These are phyloP conservation scores for Mustela lutreola DNA, from an alignment of 2,113 vertebrate genomes.

Conservation along the genomic window DNA sequence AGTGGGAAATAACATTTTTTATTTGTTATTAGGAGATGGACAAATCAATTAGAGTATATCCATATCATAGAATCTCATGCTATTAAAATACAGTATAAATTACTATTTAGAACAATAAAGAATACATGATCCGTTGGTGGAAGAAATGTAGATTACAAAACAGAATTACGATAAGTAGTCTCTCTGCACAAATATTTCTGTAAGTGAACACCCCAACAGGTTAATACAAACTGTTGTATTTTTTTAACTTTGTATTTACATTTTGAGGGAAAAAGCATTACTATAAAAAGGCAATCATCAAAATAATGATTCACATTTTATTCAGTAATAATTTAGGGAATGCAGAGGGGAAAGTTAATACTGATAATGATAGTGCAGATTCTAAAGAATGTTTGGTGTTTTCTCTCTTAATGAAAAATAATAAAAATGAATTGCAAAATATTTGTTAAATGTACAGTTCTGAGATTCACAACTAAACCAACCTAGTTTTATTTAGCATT, in stretches of 20 bases:
- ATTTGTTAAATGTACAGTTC: neutral
- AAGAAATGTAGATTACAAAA: neutral
- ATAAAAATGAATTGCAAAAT: neutral
- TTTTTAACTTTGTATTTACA: neutral
- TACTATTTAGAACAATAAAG: neutral
- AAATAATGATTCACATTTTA: neutral
- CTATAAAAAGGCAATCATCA: neutral
- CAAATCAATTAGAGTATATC: neutral
- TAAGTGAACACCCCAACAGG: neutral
- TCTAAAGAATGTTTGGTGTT: neutral
- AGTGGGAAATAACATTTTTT: neutral
- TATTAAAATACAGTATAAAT: neutral
- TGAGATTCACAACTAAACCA: neutral
- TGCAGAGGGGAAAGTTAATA: neutral
- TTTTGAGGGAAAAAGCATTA: neutral
- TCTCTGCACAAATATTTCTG: neutral
- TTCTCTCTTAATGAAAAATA: neutral
- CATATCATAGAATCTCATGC: neutral
- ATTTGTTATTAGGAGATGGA: neutral
- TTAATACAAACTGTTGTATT: neutral
- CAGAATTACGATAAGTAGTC: neutral
- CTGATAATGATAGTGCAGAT: neutral
- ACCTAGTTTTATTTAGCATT: neutral
- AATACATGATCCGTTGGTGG: neutral
- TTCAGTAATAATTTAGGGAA: neutral